These are phyloP conservation scores for Xiphorhynchus elegans DNA, from an alignment of 2,113 vertebrate species.

Conservation along the genomic window DNA sequence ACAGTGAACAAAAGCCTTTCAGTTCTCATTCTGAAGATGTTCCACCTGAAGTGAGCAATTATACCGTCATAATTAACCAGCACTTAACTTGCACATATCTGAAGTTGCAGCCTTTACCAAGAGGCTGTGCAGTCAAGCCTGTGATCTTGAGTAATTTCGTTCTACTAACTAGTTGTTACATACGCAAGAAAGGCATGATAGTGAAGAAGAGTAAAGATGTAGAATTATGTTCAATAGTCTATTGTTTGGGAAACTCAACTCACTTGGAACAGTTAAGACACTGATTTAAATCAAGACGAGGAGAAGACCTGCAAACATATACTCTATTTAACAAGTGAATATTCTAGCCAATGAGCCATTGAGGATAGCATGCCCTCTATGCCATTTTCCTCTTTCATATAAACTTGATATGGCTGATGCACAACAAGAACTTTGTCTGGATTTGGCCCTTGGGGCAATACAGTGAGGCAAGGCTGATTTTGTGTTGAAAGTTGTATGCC, in stretches of 20 bases:
- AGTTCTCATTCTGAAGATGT: slow-evolving; percentile 61
- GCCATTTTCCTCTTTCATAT: background rate
- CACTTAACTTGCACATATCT: background rate
- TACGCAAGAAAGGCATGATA: background rate
- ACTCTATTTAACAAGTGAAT: slow-evolving; percentile 39
- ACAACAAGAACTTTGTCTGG: background rate
- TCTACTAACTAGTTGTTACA: background rate
- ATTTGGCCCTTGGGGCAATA: background rate
- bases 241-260: slow-evolving; percentile 39
- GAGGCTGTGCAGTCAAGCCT: background rate
- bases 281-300: background rate
- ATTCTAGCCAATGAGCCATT: slow-evolving; percentile 45
- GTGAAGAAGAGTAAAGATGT: background rate
- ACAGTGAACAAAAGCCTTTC: slow-evolving; percentile 47
- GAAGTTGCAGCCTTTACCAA: background rate
- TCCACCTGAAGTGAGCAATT: slow-evolving; percentile 31
- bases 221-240: slow-evolving; percentile 7
- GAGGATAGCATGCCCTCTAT: background rate
- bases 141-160: slow-evolving; percentile 21
- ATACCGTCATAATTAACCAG: slow-evolving; percentile 16
- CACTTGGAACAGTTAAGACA: slow-evolving; percentile 26
- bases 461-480: background rate
- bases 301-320: slow-evolving; percentile 31
- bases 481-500: background rate
- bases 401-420: background rate